Conservation (phyloP, 2,888 invertebrate species). For the Chalcosyrphus nemorum region DNA sequence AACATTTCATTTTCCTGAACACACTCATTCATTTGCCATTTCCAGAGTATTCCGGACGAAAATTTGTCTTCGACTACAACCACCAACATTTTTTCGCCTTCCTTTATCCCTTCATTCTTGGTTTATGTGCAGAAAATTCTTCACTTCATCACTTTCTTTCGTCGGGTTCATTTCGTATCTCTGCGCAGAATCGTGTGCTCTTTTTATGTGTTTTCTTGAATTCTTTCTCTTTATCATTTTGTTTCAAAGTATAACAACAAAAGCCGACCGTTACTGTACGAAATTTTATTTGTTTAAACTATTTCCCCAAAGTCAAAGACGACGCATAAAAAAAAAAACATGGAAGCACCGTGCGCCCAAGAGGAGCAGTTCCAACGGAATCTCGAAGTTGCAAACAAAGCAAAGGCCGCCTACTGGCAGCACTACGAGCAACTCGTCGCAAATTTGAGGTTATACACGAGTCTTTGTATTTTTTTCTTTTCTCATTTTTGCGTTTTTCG, state of each 20-base stretch:
- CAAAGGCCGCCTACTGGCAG: slow-evolving; percentile 72
- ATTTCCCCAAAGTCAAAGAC: background rate
- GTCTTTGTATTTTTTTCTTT: slow-evolving; percentile 2
- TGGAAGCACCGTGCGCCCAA: slow-evolving; percentile 20
- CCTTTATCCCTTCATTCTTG: slow-evolving; percentile 39
- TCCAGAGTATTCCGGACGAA: slow-evolving; percentile 17
- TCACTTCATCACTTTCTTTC: slow-evolving; percentile 51
- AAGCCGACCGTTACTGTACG: slow-evolving; percentile 49
- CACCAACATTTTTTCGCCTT: slow-evolving; percentile 51
- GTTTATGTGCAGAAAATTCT: slow-evolving; percentile 49
- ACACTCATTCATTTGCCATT: background rate
- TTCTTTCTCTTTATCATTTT: slow-evolving; percentile 50
- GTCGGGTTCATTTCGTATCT: slow-evolving; percentile 50
- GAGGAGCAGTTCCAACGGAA: slow-evolving; percentile 39
- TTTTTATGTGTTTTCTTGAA: slow-evolving; percentile 51
- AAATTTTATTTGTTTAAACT: slow-evolving; percentile 12
- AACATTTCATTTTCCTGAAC: background rate
- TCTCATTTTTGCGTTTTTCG: background rate
- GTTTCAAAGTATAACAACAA: slow-evolving; percentile 42
- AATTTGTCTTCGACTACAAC: slow-evolving; percentile 33
- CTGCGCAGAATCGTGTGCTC: slow-evolving; percentile 55
- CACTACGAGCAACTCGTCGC: slow-evolving; percentile 74
- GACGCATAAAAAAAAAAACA: background rate
- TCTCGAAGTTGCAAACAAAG: slow-evolving; percentile 55
- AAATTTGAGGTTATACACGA: slow-evolving; percentile 75